phyloP scores from a whole-genome alignment of 2,888 invertebrate species.

The Hybos culiciformis region DNA sequence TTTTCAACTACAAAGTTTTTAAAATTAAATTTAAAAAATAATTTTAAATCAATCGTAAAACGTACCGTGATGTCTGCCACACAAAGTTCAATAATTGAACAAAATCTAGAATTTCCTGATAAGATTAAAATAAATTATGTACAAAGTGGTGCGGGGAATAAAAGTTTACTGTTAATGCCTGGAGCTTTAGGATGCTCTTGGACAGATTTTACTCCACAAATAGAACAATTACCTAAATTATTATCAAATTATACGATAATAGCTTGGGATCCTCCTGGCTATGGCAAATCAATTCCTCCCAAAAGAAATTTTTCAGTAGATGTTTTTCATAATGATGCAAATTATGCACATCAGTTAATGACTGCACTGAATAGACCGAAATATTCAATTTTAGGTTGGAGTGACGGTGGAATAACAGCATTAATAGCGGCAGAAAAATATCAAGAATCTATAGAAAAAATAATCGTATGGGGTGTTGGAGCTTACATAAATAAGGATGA shows the following conservation, averaged over 20 bases:
- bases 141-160: constrained; percentile 37
- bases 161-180: constrained; percentile 54
- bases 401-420: constrained; percentile 72
- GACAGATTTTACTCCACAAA: constrained; percentile 71
- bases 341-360: constrained; percentile 56
- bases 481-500: constrained; percentile 60
- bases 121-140: constrained; percentile 48
- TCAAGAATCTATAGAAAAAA: constrained; percentile 50
- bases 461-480: constrained; percentile 67
- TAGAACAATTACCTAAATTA: constrained; percentile 41
- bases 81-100: neutral
- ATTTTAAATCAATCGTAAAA: too few species aligned
- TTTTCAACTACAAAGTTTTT: too few species aligned
- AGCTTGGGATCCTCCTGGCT: constrained; percentile 79
- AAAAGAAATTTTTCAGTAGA: constrained; percentile 52
- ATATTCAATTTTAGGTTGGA: constrained; percentile 77
- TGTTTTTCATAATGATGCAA: constrained; percentile 64
- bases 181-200: constrained; percentile 69
- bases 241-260: constrained; percentile 28
- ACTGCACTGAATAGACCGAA: constrained; percentile 49
- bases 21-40: too few species aligned
- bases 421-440: constrained; percentile 62
- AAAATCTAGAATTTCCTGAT: neutral
- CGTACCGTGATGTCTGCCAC: too few species aligned
- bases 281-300: constrained; percentile 71